Percentiles rank a stretch among this genome's conserved stretches.
phyloP scores from a whole-genome alignment of 2,888 invertebrate species.

The Carabus problematicus region DNA sequence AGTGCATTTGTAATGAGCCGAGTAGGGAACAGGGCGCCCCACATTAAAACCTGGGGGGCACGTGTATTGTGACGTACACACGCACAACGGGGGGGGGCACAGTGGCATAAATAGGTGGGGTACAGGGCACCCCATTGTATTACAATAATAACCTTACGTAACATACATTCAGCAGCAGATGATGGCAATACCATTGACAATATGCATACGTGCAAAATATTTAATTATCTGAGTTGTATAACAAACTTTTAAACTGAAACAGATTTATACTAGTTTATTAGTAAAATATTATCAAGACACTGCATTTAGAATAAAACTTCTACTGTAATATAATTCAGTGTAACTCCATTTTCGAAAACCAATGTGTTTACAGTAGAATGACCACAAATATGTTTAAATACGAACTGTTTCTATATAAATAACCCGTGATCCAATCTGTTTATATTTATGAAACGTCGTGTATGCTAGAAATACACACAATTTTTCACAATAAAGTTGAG shows the following conservation, averaged over 20 bases:
- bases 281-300: no score
- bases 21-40: background rate
- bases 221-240: no score
- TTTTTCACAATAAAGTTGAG: conserved; percentile 13
- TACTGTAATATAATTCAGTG: no score
- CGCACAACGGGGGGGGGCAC: no score
- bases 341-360: no score
- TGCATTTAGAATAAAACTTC: no score
- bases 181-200: background rate
- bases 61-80: background rate
- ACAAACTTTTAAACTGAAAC: no score
- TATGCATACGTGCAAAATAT: no score
- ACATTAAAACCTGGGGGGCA: background rate
- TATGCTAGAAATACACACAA: background rate
- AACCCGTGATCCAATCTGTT: conserved; percentile 17
- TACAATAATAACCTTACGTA: background rate
- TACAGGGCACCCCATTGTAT: background rate
- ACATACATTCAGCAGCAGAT: background rate
- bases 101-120: background rate
- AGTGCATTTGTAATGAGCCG: conserved; percentile 1
- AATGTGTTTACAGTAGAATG: no score
- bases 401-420: background rate
- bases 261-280: no score
- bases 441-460: conserved; percentile 7
- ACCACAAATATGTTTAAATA: no score